phyloP scores from a whole-genome alignment of 2,797 vertebrate genomes.

The Vultur gryphus region DNA sequence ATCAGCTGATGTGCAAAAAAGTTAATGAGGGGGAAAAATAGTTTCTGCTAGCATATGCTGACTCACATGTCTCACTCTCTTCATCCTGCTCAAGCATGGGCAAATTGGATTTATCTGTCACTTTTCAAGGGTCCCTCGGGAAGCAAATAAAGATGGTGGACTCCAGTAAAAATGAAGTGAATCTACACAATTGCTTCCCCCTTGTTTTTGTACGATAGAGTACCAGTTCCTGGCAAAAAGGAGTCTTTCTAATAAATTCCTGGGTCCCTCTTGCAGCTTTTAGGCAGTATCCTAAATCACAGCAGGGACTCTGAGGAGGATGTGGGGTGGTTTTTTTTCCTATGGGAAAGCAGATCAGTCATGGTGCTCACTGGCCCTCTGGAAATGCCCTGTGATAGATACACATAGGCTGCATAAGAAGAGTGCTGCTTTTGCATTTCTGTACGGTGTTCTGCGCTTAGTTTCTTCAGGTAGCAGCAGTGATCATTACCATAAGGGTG shows the following conservation, averaged over 20 bases:
- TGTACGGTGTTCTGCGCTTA: background rate
- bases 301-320: background rate
- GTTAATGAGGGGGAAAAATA: conserved; percentile 58
- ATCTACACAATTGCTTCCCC: background rate
- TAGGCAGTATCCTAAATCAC: background rate
- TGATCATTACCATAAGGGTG: background rate
- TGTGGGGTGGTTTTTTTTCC: background rate
- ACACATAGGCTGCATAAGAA: background rate
- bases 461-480: background rate
- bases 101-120: conserved; percentile 28
- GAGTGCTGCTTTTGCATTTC: background rate
- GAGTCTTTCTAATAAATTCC: background rate
- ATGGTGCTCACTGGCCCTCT: background rate
- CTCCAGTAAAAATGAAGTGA: background rate
- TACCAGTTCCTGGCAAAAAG: background rate
- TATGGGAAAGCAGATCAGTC: background rate
- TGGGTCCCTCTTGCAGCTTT: background rate
- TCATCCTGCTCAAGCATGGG: background rate
- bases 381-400: background rate
- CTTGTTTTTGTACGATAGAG: background rate
- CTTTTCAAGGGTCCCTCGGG: conserved; percentile 1
- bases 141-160: background rate
- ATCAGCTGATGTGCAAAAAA: conserved; percentile 56
- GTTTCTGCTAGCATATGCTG: conserved; percentile 32
- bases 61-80: background rate